phyloP scores from a whole-genome alignment of 2,888 invertebrate genomes.

The Hartigia nigra region DNA sequence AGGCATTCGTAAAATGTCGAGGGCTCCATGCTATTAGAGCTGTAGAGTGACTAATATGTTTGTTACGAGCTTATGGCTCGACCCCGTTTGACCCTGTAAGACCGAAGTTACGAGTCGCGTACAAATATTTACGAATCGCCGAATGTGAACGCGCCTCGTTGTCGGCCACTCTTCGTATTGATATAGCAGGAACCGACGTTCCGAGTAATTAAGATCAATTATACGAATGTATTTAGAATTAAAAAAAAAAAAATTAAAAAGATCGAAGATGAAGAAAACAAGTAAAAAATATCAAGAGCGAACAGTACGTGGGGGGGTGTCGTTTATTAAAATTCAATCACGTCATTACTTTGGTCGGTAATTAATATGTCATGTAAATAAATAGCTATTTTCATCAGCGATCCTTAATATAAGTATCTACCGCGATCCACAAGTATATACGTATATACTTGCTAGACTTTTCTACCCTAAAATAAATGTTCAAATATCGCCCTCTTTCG shows the following conservation, averaged over 20 bases:
- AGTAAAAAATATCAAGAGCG: background rate
- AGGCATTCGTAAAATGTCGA: background rate
- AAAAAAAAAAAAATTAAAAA: background rate
- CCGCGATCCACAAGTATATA: background rate
- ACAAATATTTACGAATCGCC: slow-evolving; percentile 32
- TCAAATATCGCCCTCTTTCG: background rate
- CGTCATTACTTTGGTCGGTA: background rate
- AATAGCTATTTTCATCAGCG: background rate
- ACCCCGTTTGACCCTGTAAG: slow-evolving; percentile 40
- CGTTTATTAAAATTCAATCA: background rate
- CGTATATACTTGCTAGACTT: background rate
- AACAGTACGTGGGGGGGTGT: background rate
- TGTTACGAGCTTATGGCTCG: slow-evolving; percentile 30
- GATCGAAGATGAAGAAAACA: background rate
- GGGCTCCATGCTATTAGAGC: slow-evolving; percentile 1
- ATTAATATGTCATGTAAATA: slow-evolving; percentile 7
- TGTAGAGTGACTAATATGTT: slow-evolving; percentile 41
- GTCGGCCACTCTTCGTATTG: background rate
- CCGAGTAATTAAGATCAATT: slow-evolving; percentile 2
- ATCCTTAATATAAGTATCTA: background rate
- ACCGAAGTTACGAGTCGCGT: slow-evolving; percentile 24
- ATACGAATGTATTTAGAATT: background rate
- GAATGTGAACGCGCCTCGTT: background rate
- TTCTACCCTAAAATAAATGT: background rate
- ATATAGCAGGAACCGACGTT: background rate